Conservation (phyloP, 1,140 invertebrate species). For the Stenopsyche tienmushanensis region DNA sequence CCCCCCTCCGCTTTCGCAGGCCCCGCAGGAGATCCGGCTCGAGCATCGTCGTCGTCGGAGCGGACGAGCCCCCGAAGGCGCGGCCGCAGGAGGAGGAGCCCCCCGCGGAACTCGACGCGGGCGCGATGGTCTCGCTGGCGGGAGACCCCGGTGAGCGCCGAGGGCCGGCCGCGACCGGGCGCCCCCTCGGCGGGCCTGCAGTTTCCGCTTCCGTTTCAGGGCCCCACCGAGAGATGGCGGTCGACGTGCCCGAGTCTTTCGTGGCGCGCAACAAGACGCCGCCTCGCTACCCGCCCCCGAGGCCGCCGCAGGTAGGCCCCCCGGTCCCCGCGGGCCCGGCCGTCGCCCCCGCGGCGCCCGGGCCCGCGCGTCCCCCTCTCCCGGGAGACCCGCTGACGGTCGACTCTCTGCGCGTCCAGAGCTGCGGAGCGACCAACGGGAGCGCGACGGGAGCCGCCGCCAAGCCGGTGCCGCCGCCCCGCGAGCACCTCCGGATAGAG, state of each 20-base stretch:
- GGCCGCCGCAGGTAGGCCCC: slow-evolving; percentile 59
- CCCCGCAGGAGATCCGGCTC: slow-evolving; percentile 66
- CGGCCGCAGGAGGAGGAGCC: slow-evolving; percentile 50
- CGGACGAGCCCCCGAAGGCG: slow-evolving; percentile 56
- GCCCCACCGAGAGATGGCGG: slow-evolving; percentile 94
- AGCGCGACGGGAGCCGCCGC: slow-evolving; percentile 40
- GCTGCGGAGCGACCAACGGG: background rate
- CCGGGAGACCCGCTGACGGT: slow-evolving; percentile 41
- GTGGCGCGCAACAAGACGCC: slow-evolving; percentile 87
- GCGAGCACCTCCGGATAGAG: slow-evolving; percentile 65
- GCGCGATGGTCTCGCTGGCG: slow-evolving; percentile 66
- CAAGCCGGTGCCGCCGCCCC: slow-evolving; percentile 73
- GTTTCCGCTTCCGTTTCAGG: slow-evolving; percentile 54
- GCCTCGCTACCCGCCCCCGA: slow-evolving; percentile 84
- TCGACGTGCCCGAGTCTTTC: slow-evolving; percentile 96
- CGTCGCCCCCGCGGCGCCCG: slow-evolving; percentile 48
- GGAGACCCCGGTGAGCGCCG: slow-evolving; percentile 66
- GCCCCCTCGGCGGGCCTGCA: no score
- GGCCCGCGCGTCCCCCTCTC: slow-evolving; percentile 18
- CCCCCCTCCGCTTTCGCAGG: no score
- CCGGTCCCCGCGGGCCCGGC: slow-evolving; percentile 46
- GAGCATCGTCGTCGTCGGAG: slow-evolving; percentile 68
- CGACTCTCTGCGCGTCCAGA: slow-evolving; percentile 9
- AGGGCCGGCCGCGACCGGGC: no score
- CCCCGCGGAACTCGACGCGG: slow-evolving; percentile 64